These are phyloP conservation scores for Abrostola tripartita DNA, from an alignment of 2,888 invertebrate species.

Conservation along the genomic window DNA sequence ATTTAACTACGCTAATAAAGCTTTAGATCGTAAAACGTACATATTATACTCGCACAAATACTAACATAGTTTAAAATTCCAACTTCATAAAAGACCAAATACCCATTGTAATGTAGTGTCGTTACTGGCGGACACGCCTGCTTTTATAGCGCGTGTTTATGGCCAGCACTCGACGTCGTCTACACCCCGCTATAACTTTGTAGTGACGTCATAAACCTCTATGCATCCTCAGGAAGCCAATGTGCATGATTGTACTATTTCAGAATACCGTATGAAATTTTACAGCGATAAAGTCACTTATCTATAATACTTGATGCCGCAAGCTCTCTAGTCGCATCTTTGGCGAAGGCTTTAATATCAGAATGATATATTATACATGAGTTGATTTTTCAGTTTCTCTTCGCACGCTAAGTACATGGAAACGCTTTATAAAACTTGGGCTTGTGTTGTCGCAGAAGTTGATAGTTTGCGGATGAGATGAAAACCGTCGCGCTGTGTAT, in stretches of 20 bases:
- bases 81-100: conserved; percentile 48
- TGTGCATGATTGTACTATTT: conserved; percentile 50
- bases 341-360: conserved; percentile 32
- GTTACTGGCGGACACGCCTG: conserved; percentile 56
- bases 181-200: conserved; percentile 64
- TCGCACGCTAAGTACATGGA: conserved; percentile 22
- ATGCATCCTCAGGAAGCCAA: conserved; percentile 58
- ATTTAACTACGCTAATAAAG: background rate
- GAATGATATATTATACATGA: conserved; percentile 49
- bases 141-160: conserved; percentile 66
- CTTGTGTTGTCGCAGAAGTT: conserved; percentile 2
- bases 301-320: conserved; percentile 30
- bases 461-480: background rate
- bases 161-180: conserved; percentile 60
- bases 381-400: conserved; percentile 37
- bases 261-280: conserved; percentile 32
- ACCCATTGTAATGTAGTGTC: conserved; percentile 47
- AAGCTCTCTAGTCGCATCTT: conserved; percentile 20
- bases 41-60: conserved; percentile 13
- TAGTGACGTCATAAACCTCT: conserved; percentile 64
- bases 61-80: conserved; percentile 39
- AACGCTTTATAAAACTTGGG: conserved; percentile 31
- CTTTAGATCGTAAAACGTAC: conserved; percentile 10
- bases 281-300: conserved; percentile 26
- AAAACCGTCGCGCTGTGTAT: background rate